Evolutionary conservation across 2,797 vertebrate genomes (phyloP).

Genomic region (Liparis tanakae): DNA sequence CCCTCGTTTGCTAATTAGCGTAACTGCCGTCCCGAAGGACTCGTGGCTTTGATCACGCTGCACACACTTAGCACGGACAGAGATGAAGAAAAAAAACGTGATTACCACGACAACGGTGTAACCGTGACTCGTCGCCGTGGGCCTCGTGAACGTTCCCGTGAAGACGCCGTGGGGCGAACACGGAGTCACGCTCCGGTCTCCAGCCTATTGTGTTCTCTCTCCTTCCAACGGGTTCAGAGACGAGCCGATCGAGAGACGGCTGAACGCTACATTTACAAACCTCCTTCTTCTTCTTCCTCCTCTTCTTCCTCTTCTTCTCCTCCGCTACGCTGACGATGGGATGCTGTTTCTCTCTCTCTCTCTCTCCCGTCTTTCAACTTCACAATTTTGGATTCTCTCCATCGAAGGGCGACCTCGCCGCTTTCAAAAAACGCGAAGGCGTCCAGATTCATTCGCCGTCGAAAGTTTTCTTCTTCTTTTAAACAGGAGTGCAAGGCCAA

Average conservation of each 20-base stretch:
- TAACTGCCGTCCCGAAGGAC: constrained; percentile 28
- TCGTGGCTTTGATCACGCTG: constrained; percentile 49
- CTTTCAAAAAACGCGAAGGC: constrained; percentile 25
- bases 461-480: constrained; percentile 28
- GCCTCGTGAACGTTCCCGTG: too few relatives aligned
- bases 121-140: not conserved
- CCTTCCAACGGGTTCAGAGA: constrained; percentile 29
- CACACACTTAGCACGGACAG: constrained; percentile 42
- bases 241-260: constrained; percentile 50
- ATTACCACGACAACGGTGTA: constrained; percentile 28
- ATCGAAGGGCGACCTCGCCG: constrained; percentile 27
- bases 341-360: too few relatives aligned
- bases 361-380: too few relatives aligned
- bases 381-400: too few relatives aligned
- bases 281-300: not conserved
- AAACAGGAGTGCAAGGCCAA: constrained; percentile 55
- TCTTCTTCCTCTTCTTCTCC: not conserved
- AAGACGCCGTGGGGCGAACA: not conserved
- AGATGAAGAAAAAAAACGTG: constrained; percentile 31
- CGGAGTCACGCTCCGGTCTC: constrained; percentile 24
- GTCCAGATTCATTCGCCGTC: constrained; percentile 13
- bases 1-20: constrained; percentile 45
- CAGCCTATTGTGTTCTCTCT: not conserved
- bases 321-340: too few relatives aligned
- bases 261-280: constrained; percentile 50